Conservation (phyloP, 2,888 invertebrate species). For the Pherbina coryleti region DNA sequence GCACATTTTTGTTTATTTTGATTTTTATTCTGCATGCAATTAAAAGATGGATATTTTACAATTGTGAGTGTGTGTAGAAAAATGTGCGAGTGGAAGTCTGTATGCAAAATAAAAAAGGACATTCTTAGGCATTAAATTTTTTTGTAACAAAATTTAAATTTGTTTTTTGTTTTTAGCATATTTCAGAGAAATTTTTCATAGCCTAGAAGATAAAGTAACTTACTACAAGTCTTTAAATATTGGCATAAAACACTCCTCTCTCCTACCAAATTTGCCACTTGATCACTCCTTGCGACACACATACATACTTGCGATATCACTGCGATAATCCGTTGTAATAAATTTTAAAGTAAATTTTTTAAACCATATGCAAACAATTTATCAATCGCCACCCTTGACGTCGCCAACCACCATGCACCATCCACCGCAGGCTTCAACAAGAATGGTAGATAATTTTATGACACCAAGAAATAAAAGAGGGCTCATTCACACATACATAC, state of each 20-base stretch:
- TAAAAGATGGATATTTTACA: background rate
- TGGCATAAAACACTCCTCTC: no score
- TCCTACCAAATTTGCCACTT: background rate
- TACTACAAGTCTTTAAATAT: background rate
- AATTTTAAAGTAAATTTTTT: constrained; percentile 61
- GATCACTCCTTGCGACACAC: background rate
- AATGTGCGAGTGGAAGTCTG: background rate
- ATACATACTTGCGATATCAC: background rate
- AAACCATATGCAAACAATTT: constrained; percentile 64
- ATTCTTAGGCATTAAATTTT: no score
- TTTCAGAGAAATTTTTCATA: background rate
- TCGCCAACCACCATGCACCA: background rate
- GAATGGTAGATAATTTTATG: constrained; percentile 31
- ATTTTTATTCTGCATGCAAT: no score
- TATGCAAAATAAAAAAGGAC: background rate
- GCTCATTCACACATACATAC: constrained; percentile 34
- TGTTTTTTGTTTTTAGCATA: background rate
- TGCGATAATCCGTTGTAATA: constrained; percentile 61
- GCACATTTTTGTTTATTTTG: background rate
- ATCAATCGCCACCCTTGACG: constrained; percentile 44
- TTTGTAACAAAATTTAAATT: no score
- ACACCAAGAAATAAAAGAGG: constrained; percentile 30
- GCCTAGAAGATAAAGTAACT: background rate
- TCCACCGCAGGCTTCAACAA: background rate
- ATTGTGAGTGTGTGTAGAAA: background rate